Conservation (phyloP, 1,140 invertebrate species). For the Ostrea denselamellosa region DNA sequence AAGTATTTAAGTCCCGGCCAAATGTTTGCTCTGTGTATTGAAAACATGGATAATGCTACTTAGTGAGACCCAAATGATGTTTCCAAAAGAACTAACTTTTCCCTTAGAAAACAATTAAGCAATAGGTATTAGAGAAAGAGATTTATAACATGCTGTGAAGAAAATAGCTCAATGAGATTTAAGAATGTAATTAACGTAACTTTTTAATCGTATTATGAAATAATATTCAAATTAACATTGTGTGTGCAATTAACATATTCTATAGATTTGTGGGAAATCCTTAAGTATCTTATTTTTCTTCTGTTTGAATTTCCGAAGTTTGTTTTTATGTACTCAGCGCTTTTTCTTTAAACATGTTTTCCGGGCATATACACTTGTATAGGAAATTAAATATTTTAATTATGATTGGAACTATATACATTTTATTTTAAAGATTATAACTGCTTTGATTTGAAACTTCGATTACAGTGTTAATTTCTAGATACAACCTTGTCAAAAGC, state of each 20-base stretch:
- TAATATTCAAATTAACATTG: slow-evolving; percentile 17
- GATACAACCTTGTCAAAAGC: no score
- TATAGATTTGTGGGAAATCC: background rate
- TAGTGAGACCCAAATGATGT: slow-evolving; percentile 10
- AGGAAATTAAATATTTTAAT: slow-evolving; percentile 11
- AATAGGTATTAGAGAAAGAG: slow-evolving; percentile 10
- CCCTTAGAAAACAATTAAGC: slow-evolving; percentile 20
- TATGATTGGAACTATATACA: background rate
- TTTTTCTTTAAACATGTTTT: background rate
- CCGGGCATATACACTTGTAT: background rate
- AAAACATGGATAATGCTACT: slow-evolving; percentile 26
- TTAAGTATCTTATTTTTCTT: background rate
- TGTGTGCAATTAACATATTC: background rate
- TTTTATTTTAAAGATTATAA: background rate
- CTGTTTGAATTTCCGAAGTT: background rate
- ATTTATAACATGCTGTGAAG: slow-evolving; percentile 10
- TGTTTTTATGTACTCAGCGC: background rate
- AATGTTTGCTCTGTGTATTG: slow-evolving; percentile 37
- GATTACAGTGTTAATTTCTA: no score
- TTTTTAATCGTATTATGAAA: slow-evolving; percentile 26
- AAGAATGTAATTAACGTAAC: slow-evolving; percentile 31
- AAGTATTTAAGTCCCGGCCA: slow-evolving; percentile 35
- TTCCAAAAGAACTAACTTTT: slow-evolving; percentile 29
- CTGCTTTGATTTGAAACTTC: background rate
- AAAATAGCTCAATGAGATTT: background rate